Base-by-base conservation (phyloP, 2,113 vertebrate genomes). In the Butorides virescens region DNA sequence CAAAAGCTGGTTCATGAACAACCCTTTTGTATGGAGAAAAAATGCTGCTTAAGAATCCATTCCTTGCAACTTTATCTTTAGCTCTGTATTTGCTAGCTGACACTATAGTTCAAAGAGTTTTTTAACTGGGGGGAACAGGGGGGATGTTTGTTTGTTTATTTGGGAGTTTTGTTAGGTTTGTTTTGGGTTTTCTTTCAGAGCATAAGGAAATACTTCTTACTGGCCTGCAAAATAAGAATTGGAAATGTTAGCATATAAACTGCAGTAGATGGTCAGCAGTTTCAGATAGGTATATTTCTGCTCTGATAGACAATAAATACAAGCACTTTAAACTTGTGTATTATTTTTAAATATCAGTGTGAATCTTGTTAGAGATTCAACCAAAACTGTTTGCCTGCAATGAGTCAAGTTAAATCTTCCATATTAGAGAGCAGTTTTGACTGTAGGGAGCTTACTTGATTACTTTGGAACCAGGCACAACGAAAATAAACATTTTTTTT, bases 401-500 rank as follows among this genome's bases (percentile, higher is more conserved):
- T 56, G 52, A 74, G 49, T 94, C 27, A 66, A 71, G 10, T 19
- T 85, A 87, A 87, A 83, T 70, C 27, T 95, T 97, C 92, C 37
- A 75, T 77, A 11, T 47, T 62, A 89, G 82, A 97, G 62, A 92
- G 68, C 71, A 85, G 21, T 56, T 62, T 34, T 91, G 72, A 73
- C 49, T 44, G 3, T 27, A 87, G 62, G 46, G 56, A 81, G 19
- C 72, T 49, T 91, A 27, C 36, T 75, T 92, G 93, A 81, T 88
- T 95, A 86, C 39, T 93, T 92, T 88, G 11, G 47, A 88, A 82
- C 5, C 2, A 78, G 30, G 14, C n/a, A 80, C 37, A 95, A 62
- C 92, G 30, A 90, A 94, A 95, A 94, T 36, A 86, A 79, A 37
- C 29, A 29, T n/a, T 91, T 59, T 65, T 59, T 65, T 74, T 52